phyloP scores from a whole-genome alignment of 2,797 vertebrate species.

The Rhinella marina region DNA sequence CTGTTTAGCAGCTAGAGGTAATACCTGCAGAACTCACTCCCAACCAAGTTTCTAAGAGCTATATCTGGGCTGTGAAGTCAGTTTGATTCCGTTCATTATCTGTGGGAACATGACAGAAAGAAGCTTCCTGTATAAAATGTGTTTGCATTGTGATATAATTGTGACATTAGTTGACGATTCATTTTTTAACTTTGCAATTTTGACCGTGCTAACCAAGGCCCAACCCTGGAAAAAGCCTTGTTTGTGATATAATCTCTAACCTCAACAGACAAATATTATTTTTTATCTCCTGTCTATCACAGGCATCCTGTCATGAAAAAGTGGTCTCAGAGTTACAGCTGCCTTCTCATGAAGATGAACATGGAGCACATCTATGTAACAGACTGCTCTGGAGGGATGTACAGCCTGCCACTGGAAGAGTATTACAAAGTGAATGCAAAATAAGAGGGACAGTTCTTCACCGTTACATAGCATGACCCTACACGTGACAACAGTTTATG shows the following conservation, averaged over 20 bases:
- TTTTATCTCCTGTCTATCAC: constrained; percentile 49
- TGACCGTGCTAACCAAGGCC: not conserved
- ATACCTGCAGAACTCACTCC: too few relatives aligned
- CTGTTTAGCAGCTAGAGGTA: too few relatives aligned
- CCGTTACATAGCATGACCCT: constrained; percentile 30
- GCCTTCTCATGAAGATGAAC: constrained; percentile 82
- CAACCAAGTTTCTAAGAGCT: too few relatives aligned
- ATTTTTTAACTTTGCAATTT: not conserved
- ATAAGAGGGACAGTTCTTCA: constrained; percentile 63
- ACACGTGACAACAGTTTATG: not conserved
- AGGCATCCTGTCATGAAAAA: constrained; percentile 78
- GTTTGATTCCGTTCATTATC: too few relatives aligned
- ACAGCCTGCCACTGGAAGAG: constrained; percentile 72
- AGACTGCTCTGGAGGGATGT: constrained; percentile 75
- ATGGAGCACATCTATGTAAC: constrained; percentile 76
- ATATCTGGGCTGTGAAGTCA: too few relatives aligned
- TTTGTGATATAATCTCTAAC: not conserved
- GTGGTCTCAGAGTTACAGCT: constrained; percentile 77
- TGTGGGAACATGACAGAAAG: too few relatives aligned
- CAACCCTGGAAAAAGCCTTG: not conserved
- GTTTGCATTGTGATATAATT: not conserved
- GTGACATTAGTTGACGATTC: not conserved
- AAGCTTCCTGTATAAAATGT: not conserved
- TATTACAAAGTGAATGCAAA: constrained; percentile 76
- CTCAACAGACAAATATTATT: constrained; percentile 21